Evolutionary conservation across 23 tunicate genomes (phyloP).

Genomic region (Clavelina lepadiformis): DNA sequence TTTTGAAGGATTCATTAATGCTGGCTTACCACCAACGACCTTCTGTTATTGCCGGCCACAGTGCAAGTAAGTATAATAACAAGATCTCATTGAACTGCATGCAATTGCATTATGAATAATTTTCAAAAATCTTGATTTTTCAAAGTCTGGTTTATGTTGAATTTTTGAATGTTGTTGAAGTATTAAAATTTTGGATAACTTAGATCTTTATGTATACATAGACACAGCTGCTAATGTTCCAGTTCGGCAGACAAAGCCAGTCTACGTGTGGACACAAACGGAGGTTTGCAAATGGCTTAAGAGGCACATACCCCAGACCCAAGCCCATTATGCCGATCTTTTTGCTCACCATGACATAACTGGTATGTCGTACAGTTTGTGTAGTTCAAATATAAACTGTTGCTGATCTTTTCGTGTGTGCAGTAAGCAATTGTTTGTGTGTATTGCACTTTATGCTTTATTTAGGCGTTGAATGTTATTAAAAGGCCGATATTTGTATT

Average conservation of each 20-base stretch:
- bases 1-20: constrained; percentile 61
- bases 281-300: constrained; percentile 87
- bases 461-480: no score
- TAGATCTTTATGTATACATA: no score
- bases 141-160: no score
- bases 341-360: constrained; percentile 82
- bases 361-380: no score
- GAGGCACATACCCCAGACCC: constrained; percentile 40
- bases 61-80: constrained; percentile 20
- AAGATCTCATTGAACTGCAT: not conserved
- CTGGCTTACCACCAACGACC: constrained; percentile 91
- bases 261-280: constrained; percentile 70
- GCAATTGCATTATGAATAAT: no score
- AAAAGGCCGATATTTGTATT: no score
- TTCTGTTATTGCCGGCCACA: constrained; percentile 49
- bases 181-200: no score
- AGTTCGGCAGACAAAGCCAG: constrained; percentile 71
- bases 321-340: constrained; percentile 47
- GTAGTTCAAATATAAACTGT: no score
- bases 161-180: not conserved
- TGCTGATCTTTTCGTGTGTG: no score
- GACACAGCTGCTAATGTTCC: constrained; percentile 24
- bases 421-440: no score
- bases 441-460: no score
- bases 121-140: no score